Evolutionary conservation across 2,113 vertebrate genomes (phyloP).

Genomic region (Bagarius yarrelli): DNA sequence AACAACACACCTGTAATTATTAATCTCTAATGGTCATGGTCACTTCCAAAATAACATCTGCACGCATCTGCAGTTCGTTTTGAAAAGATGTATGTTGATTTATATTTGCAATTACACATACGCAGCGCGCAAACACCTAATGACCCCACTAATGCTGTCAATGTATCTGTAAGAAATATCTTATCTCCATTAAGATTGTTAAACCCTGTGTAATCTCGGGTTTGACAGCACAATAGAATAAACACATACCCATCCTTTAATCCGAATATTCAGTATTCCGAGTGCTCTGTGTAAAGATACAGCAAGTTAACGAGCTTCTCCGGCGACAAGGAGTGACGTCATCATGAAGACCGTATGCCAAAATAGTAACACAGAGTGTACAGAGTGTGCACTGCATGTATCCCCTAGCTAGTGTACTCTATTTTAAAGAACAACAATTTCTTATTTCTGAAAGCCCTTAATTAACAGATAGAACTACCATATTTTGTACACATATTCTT

Average conservation of each 20-base stretch:
- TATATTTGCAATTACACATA: not conserved
- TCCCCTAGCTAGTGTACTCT: not conserved
- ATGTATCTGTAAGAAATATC: not conserved
- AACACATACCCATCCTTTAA: constrained; percentile 19
- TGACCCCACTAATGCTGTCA: not conserved
- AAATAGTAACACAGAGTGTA: not conserved
- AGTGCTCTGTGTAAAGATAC: not conserved
- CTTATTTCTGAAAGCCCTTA: no score
- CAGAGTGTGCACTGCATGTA: no score
- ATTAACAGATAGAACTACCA: not conserved
- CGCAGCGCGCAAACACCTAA: not conserved
- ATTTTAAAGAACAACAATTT: not conserved
- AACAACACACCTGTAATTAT: no score
- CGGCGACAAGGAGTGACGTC: not conserved
- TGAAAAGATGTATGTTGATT: not conserved
- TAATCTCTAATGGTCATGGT: no score
- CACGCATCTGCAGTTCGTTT: no score
- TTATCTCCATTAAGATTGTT: not conserved
- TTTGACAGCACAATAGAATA: not conserved
- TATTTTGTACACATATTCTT: no score
- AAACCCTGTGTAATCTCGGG: not conserved
- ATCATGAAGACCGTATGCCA: not conserved
- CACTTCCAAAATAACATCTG: not conserved
- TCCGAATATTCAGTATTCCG: not conserved
- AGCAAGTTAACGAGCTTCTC: not conserved